Base-by-base conservation (phyloP, 2,797 vertebrate species). In the Linurgus olivaceus region DNA sequence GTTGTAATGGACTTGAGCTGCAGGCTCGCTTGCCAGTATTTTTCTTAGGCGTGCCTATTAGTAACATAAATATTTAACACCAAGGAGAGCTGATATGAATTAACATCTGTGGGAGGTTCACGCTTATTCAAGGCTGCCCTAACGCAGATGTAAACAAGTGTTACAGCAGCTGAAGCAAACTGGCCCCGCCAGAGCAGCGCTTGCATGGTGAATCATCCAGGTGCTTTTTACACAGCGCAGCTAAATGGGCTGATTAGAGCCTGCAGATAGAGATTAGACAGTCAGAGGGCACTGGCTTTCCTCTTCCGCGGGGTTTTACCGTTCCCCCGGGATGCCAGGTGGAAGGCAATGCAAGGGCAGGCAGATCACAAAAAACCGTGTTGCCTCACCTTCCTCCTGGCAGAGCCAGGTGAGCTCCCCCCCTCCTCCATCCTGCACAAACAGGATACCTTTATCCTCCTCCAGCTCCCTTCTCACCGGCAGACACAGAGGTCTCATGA, bases 41-140 rank as follows among this genome's bases (percentile, higher is more conserved):
- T 96, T 93, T 81, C 92, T 93, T 93, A 90, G 94, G 95, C 72
- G 85, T 86, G 94, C 71, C 80, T 77, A 63, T 92, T 71, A 90
- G 47, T 67, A 78, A n/a, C 70, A 78, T 94, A 74, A 89, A 84
- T 92, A 88, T 91, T 91, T 84, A 81, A 94, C 83, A 75, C 80
- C 48, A 73, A 86, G 85, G 90, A 95, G 96, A 90, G 52, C 77
- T 28, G 33, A 81, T 94, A 92, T 78, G 87, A 95, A 93, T 93
- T 93, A 78, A 79, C 54, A 21, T 65, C 92, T 12, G 74, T 70
- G 80, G 94, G 93, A 97, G 94, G 86, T 26, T 96, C 11, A 2
- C 51, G 1, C 82, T 92, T 62, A 48, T 31, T 70, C 86, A 40
- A 58, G 84, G 82, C 92, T 85, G 47, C 76, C 81, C 84, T 35